Evolutionary conservation across 2,797 vertebrate species (phyloP).

Genomic region (Sebastes alutus): DNA sequence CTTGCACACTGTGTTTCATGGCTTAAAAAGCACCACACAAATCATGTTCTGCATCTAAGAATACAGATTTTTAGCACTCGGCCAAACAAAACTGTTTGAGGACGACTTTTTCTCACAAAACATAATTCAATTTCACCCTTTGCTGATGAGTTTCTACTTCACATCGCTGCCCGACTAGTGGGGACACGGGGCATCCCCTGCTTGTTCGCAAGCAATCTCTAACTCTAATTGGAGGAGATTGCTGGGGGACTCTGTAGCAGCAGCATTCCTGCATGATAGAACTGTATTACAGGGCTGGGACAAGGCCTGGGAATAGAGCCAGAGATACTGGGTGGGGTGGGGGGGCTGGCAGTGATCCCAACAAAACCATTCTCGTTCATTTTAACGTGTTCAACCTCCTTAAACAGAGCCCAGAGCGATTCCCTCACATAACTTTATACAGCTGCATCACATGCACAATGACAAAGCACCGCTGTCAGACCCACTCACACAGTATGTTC

Average conservation of each 20-base stretch:
- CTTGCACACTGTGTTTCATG: neutral
- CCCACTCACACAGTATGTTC: neutral
- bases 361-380: slow-evolving; percentile 8
- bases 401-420: neutral
- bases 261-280: slow-evolving; percentile 23
- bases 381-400: slow-evolving; percentile 13
- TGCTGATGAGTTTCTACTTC: neutral
- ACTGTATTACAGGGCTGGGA: slow-evolving; percentile 14
- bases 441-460: neutral
- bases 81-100: neutral
- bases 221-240: neutral
- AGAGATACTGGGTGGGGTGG: slow-evolving; percentile 1
- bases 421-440: neutral
- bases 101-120: neutral
- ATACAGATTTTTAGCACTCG: neutral
- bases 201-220: neutral
- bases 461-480: neutral
- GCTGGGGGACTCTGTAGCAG: neutral
- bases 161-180: neutral
- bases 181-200: neutral
- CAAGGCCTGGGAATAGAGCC: slow-evolving; percentile 19
- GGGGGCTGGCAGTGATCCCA: slow-evolving; percentile 4
- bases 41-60: neutral
- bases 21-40: neutral
- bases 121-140: neutral